phyloP scores from a whole-genome alignment of 2,888 invertebrate species.

The Drosophila fungiperda region DNA sequence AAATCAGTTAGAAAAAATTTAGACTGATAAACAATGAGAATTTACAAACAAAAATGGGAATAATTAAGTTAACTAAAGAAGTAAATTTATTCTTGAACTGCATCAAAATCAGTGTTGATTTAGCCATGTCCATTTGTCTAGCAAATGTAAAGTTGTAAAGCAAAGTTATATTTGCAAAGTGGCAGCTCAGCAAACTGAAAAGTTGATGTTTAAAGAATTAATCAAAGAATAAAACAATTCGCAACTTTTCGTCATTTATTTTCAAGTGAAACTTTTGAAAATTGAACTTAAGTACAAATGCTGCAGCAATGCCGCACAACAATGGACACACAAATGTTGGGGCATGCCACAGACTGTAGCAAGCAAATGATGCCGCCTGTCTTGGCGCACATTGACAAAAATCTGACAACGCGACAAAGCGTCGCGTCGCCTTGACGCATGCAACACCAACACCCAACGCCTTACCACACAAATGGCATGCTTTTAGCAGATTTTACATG shows the following conservation, averaged over 20 bases:
- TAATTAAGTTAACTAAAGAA: background rate
- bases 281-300: conserved; percentile 6
- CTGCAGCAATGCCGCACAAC: conserved; percentile 36
- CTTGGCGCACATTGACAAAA: conserved; percentile 63
- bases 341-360: conserved; percentile 44
- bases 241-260: conserved; percentile 5
- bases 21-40: background rate
- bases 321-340: conserved; percentile 9
- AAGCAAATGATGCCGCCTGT: conserved; percentile 41
- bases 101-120: background rate
- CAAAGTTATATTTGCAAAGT: background rate
- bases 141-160: background rate
- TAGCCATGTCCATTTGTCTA: background rate
- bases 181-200: background rate
- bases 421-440: conserved; percentile 65
- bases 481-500: conserved; percentile 81
- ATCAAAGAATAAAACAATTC: background rate
- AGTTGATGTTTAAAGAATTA: background rate
- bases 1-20: background rate
- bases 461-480: conserved; percentile 63
- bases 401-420: conserved; percentile 77
- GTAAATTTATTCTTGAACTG: background rate
- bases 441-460: background rate
- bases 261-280: background rate
- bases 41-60: background rate